These are phyloP conservation scores for Desmophyllum pertusum DNA, from an alignment of 92 coral and sea anemone genomes.

Conservation along the genomic window DNA sequence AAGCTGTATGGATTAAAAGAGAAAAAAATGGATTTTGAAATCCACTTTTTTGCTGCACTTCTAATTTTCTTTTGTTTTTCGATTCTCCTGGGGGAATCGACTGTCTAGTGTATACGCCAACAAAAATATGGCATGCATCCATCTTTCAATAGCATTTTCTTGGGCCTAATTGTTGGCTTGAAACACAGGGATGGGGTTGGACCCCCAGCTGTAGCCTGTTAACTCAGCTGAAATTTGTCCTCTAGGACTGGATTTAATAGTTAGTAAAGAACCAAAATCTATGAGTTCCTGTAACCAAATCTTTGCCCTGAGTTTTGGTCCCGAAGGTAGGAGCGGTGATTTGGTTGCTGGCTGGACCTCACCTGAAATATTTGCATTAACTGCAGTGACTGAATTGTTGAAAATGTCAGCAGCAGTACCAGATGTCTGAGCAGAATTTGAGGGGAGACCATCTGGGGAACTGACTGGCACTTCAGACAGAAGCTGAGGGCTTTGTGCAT, in stretches of 20 bases:
- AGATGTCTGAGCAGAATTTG: too few relatives aligned
- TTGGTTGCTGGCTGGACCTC: too few relatives aligned
- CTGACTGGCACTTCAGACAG: slow-evolving; percentile 22
- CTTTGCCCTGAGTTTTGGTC: slow-evolving; percentile 42
- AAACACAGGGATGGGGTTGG: slow-evolving; percentile 41
- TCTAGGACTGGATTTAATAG: slow-evolving; percentile 32
- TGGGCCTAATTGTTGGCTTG: slow-evolving; percentile 50
- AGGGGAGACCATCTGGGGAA: slow-evolving; percentile 13
- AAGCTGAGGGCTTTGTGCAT: slow-evolving; percentile 16
- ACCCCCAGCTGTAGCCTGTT: slow-evolving; percentile 25
- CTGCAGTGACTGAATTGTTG: slow-evolving; percentile 12
- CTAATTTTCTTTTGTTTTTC: too few relatives aligned
- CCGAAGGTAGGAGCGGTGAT: too few relatives aligned
- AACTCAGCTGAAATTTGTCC: slow-evolving; percentile 30
- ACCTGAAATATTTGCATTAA: slow-evolving; percentile 13
- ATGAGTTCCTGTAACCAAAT: slow-evolving; percentile 43
- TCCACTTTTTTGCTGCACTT: too few relatives aligned
- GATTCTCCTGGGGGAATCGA: too few relatives aligned
- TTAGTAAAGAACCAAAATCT: slow-evolving; percentile 39
- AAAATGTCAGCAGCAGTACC: too few relatives aligned
- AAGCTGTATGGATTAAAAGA: too few relatives aligned
- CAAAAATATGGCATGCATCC: too few relatives aligned
- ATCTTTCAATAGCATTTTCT: slow-evolving; percentile 44
- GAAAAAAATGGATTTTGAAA: too few relatives aligned
- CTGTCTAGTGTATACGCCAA: too few relatives aligned